Evolutionary conservation across 2,113 vertebrate species (phyloP).

Genomic region (Corynorhinus townsendii): DNA sequence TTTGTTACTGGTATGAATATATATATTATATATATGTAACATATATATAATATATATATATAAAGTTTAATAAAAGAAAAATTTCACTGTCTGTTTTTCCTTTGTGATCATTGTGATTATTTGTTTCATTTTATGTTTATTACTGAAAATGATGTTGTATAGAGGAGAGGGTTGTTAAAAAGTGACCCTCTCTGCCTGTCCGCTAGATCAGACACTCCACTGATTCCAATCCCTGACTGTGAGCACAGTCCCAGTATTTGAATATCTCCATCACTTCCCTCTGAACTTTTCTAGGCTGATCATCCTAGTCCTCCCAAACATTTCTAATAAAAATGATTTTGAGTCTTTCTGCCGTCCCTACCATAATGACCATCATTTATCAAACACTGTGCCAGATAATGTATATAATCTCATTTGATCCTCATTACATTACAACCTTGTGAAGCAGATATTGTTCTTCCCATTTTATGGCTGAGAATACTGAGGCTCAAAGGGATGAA

Average conservation of each 20-base stretch:
- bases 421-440: background rate
- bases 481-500: background rate
- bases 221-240: background rate
- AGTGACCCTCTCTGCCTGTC: background rate
- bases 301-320: background rate
- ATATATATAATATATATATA: background rate
- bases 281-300: background rate
- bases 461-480: slow-evolving; percentile 12
- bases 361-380: background rate
- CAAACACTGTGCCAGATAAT: background rate
- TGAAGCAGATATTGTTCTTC: background rate
- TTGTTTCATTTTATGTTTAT: background rate
- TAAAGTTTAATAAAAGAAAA: slow-evolving; percentile 5
- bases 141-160: background rate
- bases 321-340: background rate
- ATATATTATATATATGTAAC: background rate
- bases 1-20: background rate
- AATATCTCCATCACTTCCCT: background rate
- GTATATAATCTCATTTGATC: background rate
- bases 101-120: background rate
- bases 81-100: background rate
- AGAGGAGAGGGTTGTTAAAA: background rate
- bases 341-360: background rate
- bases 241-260: background rate
- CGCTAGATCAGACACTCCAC: background rate